These are phyloP conservation scores for Apostichopus leukothele DNA, from an alignment of 53 echinoderm and acorn worm species.

Conservation along the genomic window DNA sequence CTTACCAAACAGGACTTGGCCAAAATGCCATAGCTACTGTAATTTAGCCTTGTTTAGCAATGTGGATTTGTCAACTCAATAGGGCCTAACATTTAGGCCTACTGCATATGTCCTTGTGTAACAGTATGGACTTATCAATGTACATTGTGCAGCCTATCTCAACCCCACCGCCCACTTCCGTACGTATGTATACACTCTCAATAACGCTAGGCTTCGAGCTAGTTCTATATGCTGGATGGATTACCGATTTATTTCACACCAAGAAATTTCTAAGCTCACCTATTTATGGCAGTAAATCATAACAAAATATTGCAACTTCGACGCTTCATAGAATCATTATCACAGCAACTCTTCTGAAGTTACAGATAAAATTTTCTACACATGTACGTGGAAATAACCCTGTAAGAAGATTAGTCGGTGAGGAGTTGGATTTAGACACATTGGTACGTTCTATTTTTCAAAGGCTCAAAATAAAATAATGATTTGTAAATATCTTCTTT, in stretches of 20 bases:
- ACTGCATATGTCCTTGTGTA: too few relatives aligned
- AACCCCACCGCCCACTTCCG: conserved; percentile 40
- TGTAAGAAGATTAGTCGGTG: conserved; percentile 26
- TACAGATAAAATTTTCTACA: neutral
- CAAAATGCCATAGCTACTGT: too few relatives aligned
- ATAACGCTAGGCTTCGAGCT: conserved; percentile 21
- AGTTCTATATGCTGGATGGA: neutral
- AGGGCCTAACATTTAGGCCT: too few relatives aligned
- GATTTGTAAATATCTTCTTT: too few relatives aligned
- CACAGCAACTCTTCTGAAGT: neutral
- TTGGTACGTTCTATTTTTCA: neutral
- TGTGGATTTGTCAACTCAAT: too few relatives aligned
- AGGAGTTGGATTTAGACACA: neutral
- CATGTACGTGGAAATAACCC: conserved; percentile 23
- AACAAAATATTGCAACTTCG: conserved; percentile 5
- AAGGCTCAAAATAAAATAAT: neutral
- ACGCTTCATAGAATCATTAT: conserved; percentile 26
- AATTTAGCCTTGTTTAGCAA: too few relatives aligned
- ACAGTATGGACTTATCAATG: neutral
- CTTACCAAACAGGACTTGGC: too few relatives aligned
- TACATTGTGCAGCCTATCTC: neutral
- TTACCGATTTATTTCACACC: neutral
- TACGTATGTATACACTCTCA: conserved; percentile 2
- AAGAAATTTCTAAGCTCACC: neutral
- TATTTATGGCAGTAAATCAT: conserved; percentile 4